Evolutionary conservation across 2,797 vertebrate species (phyloP).

Genomic region (Myioborus melanocephalus): DNA sequence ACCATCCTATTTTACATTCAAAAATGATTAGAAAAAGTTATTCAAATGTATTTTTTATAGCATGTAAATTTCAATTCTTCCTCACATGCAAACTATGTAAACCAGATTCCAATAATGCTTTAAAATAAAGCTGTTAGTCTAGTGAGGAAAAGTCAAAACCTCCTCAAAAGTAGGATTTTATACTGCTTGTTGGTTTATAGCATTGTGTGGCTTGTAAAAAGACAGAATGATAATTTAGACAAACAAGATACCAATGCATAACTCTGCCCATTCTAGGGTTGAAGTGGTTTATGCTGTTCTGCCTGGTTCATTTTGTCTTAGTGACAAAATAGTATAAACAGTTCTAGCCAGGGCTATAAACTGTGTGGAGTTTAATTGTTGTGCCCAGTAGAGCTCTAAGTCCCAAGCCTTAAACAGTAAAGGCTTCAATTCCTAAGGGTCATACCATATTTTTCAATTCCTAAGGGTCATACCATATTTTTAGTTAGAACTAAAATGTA

Average conservation of each 20-base stretch:
- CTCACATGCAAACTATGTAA: background rate
- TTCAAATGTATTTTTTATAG: background rate
- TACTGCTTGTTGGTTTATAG: background rate
- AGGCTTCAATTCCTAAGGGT: constrained; percentile 14
- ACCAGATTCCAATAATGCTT: background rate
- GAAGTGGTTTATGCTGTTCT: background rate
- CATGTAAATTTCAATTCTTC: background rate
- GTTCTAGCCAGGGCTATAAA: background rate
- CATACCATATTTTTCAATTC: background rate
- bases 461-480: background rate
- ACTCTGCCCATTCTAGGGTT: background rate
- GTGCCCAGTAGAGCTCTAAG: background rate
- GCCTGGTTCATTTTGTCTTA: background rate
- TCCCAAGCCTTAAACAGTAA: constrained; percentile 31
- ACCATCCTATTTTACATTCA: background rate
- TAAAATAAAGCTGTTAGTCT: background rate
- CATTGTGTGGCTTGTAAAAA: background rate
- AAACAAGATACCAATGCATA: background rate
- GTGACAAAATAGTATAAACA: background rate
- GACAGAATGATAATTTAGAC: background rate
- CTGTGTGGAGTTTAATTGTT: background rate
- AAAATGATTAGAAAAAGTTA: background rate
- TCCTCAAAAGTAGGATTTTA: background rate
- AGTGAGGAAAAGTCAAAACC: background rate
- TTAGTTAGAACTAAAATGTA: background rate